phyloP scores from a whole-genome alignment of 2,113 vertebrate genomes.

The Aspidoscelis tigris region DNA sequence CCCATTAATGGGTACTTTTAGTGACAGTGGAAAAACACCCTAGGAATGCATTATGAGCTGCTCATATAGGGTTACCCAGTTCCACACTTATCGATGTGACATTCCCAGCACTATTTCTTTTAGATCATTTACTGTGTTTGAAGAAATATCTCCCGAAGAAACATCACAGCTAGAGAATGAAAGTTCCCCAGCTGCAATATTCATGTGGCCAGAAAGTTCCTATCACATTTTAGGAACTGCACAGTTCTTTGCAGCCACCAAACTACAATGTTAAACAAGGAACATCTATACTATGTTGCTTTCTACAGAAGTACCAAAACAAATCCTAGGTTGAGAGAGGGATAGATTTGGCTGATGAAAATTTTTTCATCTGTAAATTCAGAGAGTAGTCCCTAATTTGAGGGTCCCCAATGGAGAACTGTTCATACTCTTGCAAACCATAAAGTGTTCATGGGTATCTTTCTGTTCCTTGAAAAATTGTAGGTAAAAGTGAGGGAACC shows the following conservation, averaged over 20 bases:
- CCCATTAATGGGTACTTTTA: too few relatives aligned
- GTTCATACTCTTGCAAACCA: rapidly evolving
- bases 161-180: too few relatives aligned
- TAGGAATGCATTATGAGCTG: too few relatives aligned
- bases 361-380: background rate
- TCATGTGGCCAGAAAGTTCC: background rate
- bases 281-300: too few relatives aligned
- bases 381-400: background rate
- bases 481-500: background rate
- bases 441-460: background rate
- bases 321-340: background rate
- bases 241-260: background rate
- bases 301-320: background rate
- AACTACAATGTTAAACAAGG: too few relatives aligned
- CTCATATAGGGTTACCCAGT: too few relatives aligned
- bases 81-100: too few relatives aligned
- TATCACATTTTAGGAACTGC: background rate
- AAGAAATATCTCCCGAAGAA: too few relatives aligned
- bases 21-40: too few relatives aligned
- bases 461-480: background rate
- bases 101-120: too few relatives aligned
- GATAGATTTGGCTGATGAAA: rapidly evolving
- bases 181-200: too few relatives aligned
- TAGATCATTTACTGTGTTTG: too few relatives aligned
- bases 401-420: background rate